Percentiles rank a stretch among this genome's conserved stretches.
Evolutionary conservation across 2,113 vertebrate genomes (phyloP).

Genomic region (Xiphophorus hellerii): DNA sequence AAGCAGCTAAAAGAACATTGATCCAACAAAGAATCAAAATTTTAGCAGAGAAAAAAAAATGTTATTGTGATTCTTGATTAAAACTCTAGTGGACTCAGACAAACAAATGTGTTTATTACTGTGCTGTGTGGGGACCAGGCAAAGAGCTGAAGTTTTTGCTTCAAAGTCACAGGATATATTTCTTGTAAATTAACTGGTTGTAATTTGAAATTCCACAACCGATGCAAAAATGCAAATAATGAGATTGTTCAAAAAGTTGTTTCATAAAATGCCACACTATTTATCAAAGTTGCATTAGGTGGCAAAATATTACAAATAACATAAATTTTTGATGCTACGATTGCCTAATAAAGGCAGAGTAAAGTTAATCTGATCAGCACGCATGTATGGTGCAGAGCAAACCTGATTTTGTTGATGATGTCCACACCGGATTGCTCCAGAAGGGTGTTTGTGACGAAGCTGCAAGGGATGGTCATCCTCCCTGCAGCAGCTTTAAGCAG

Average conservation of each 20-base stretch:
- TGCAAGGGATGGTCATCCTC: slow-evolving; percentile 87
- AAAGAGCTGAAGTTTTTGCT: no score
- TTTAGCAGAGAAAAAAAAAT: neutral
- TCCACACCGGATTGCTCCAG: slow-evolving; percentile 94
- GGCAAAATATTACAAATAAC: neutral
- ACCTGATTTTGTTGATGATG: slow-evolving; percentile 99
- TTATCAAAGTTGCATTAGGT: neutral
- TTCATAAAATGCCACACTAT: neutral
- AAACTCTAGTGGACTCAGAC: no score
- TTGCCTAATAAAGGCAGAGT: neutral
- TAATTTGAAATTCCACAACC: no score
- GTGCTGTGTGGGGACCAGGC: no score
- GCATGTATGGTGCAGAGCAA: neutral
- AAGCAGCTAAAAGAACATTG: neutral
- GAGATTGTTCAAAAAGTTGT: neutral
- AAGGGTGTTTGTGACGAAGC: slow-evolving; percentile 91
- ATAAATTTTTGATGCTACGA: neutral
- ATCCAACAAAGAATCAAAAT: neutral
- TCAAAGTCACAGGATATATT: no score
- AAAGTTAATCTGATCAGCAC: neutral
- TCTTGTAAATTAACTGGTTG: no score
- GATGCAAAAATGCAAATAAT: no score
- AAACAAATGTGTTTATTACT: no score
- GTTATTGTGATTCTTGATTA: neutral
- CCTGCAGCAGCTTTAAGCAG: slow-evolving; percentile 85